Base-by-base conservation (phyloP, 2,113 vertebrate genomes). In the Phalacrocorax pelagicus region DNA sequence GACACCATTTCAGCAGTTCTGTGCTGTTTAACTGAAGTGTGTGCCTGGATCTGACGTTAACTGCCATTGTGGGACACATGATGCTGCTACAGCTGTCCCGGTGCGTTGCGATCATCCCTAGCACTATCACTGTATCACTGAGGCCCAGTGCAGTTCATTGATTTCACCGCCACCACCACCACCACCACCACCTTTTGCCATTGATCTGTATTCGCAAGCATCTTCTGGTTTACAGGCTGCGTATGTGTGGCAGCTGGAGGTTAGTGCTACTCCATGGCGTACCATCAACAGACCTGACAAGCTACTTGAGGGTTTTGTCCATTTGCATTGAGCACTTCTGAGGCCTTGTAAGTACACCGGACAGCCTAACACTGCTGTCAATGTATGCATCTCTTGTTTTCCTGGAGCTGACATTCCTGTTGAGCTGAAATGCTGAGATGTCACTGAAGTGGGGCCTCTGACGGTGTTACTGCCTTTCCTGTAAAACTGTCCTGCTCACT, bases 51-150 rank as follows among this genome's bases (percentile, higher is more conserved):
- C 34, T 36, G 54, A 17, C 1, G 1, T 16, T 17, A 17, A 2
- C 29, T 20, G 47, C 57, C 12, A 0, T 15, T 18, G 3, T 1
- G 22, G 47, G 46, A 42, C 12, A 4, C 24, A 10, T 0, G 0
- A 2, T 18, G 34, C 78, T 90, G 52, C 67, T 63, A 15, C 51
- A 32, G 6, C 78, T 36, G 12, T 90, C 69, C 54, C 22, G 44
- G n/a, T 72, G 67, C 21, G 51, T 81, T 78, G 34, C 44, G 11
- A 27, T n/a, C 32, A 9, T 58, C 86, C 32, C 2, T 9, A 27
- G 83, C 49, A 63, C 52, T 5, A 2, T 36, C 40, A 10, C 55
- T 93, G 83, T 87, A 26, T 44, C 55, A 46, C 82, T 3, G 42
- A 91, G 49, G 61, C 89, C 54, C 82, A 19, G 54, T 74, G 70